phyloP scores from a whole-genome alignment of 2,113 vertebrate genomes.

The Willisornis vidua region DNA sequence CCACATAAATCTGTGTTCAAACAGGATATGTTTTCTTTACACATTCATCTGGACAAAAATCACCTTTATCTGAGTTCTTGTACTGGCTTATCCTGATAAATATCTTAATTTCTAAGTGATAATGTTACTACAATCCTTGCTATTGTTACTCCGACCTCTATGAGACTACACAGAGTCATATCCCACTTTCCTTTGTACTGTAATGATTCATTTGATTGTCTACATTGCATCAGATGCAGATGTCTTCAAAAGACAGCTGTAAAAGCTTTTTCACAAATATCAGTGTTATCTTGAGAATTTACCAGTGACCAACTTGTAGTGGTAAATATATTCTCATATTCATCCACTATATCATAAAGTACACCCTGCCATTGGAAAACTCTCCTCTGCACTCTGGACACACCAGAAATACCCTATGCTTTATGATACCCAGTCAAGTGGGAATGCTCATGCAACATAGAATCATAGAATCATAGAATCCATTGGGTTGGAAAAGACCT shows the following conservation, averaged over 20 bases:
- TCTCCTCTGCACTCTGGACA: neutral
- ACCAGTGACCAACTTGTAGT: neutral
- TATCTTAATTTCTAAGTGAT: neutral
- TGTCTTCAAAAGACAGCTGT: neutral
- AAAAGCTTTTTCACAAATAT: neutral
- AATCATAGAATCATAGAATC: no score
- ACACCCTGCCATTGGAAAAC: neutral
- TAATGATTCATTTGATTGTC: neutral
- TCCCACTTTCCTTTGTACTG: neutral
- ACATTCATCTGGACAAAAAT: neutral
- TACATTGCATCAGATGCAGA: neutral
- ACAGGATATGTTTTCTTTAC: neutral
- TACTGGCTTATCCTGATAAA: neutral
- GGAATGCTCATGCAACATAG: neutral
- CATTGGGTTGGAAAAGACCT: no score
- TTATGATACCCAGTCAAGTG: neutral
- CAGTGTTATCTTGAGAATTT: neutral
- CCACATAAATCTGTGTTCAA: neutral
- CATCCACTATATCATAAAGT: neutral
- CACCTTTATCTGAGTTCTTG: neutral
- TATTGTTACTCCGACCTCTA: neutral
- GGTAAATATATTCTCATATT: neutral
- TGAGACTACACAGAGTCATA: neutral
- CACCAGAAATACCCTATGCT: neutral
- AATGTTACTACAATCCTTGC: neutral